phyloP scores from a whole-genome alignment of 1,140 invertebrate genomes.

The Drosophila pruinosa region DNA sequence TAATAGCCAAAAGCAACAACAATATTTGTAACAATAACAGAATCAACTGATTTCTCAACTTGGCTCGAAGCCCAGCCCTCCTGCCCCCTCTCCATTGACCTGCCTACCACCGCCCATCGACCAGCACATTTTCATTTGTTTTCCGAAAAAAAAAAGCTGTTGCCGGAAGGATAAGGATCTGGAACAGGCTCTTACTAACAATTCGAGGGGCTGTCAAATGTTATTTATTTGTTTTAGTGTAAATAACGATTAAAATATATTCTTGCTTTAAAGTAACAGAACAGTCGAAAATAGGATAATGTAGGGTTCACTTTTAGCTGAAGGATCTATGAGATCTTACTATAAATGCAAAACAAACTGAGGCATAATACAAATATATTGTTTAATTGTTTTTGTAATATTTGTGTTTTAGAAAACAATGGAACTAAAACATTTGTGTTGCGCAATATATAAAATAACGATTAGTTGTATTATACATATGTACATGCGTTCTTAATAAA shows the following conservation, averaged over 20 bases:
- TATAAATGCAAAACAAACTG: too few relatives aligned
- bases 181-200: background rate
- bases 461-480: too few relatives aligned
- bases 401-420: too few relatives aligned
- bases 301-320: too few relatives aligned
- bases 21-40: slow-evolving; percentile 60
- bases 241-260: background rate
- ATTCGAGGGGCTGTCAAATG: background rate
- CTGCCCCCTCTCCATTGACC: background rate
- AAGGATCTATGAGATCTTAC: too few relatives aligned
- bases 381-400: too few relatives aligned
- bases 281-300: too few relatives aligned
- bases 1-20: background rate
- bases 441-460: too few relatives aligned
- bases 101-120: background rate
- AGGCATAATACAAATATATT: too few relatives aligned
- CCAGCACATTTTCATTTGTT: slow-evolving; percentile 27
- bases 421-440: too few relatives aligned
- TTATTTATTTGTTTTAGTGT: background rate
- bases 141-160: slow-evolving; percentile 39
- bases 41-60: slow-evolving; percentile 76
- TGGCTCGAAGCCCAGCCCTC: slow-evolving; percentile 44
- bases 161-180: background rate
- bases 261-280: too few relatives aligned
- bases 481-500: too few relatives aligned